Conservation (phyloP, 2,797 vertebrate species). For the Chelon labrosus region DNA sequence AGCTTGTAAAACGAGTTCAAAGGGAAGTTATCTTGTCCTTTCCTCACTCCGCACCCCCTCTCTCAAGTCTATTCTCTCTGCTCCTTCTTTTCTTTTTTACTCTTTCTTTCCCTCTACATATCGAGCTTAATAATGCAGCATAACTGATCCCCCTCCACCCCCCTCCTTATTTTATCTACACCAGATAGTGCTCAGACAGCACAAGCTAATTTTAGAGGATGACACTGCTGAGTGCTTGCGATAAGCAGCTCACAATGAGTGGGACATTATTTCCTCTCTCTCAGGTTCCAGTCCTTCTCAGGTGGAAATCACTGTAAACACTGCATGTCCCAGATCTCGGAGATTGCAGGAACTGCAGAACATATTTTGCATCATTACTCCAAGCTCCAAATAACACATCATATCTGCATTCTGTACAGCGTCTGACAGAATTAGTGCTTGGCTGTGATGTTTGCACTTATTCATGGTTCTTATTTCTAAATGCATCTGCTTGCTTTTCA, state of each 20-base stretch:
- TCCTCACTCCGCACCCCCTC: slow-evolving; percentile 29
- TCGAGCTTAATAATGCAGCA: slow-evolving; percentile 75
- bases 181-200: slow-evolving; percentile 78
- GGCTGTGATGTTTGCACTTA: slow-evolving; percentile 7
- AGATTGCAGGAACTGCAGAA: slow-evolving; percentile 59
- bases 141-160: slow-evolving; percentile 57
- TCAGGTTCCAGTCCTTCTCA: slow-evolving; percentile 67
- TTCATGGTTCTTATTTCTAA: slow-evolving; percentile 15
- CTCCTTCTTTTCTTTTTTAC: slow-evolving; percentile 26
- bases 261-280: slow-evolving; percentile 72
- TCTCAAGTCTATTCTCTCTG: slow-evolving; percentile 42
- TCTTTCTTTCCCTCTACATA: slow-evolving; percentile 59
- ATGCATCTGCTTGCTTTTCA: slow-evolving; percentile 3
- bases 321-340: slow-evolving; percentile 59
- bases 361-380: slow-evolving; percentile 58
- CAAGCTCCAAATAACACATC: slow-evolving; percentile 28
- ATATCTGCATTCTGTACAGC: not conserved
- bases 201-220: slow-evolving; percentile 83
- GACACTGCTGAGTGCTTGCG: slow-evolving; percentile 78
- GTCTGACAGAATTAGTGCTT: slow-evolving; percentile 8
- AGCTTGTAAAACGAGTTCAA: slow-evolving; percentile 59
- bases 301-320: slow-evolving; percentile 75
- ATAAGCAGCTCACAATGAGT: slow-evolving; percentile 79
- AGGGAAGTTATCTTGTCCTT: slow-evolving; percentile 61
- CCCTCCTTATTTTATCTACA: slow-evolving; percentile 75